Evolutionary conservation across 2,113 vertebrate genomes (phyloP), one percentile per base, ranked within the genome.

Genomic region (Melanerpes formicivorus): DNA sequence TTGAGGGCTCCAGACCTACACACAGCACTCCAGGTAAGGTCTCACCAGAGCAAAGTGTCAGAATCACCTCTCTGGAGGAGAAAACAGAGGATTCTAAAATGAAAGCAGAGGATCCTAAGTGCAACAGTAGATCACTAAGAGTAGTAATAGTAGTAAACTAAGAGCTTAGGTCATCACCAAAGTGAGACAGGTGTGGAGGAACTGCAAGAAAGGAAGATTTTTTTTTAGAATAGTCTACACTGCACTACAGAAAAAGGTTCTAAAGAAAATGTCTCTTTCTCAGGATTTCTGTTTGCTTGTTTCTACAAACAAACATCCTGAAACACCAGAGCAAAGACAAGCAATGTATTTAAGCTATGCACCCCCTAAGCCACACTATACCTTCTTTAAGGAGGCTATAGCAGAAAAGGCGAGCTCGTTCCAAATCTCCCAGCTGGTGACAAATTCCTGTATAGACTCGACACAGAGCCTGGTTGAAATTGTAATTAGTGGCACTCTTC

Each of bases 351-450:
- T 90, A 48, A 40, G 6, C 44, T 3, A 40, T 4, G 50, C 66
- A 23, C 40, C 26, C n/a, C n/a, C 44, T 18, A 64, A 27, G 30
- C 4, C 17, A 14, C 9, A 40, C 37, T 79, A 30, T 87, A 99
- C 99, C 98, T 98, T 99, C 99, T 90, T 97, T 98, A 29, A 99
- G 98, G 8, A 99, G 93, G 88, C 97, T 98, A 74, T 99, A 99
- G 84, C 98, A 99, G 66, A 99, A 96, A n/a, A 99, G 84, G 25
- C 98, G 98, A 11, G 98, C 98, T 93, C 98, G 98, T 90, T 99
- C 98, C 94, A 98, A 75, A 90, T 99, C 98, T 63, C 97, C 97
- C 17, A 97, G 91, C 70, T 99, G 99, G 59, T 98, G 98, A 86
- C 99, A 99, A 66, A 99, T 76, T 9, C 98, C 99, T 23, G 96